Evolutionary conservation across 2,113 vertebrate genomes (phyloP).

Genomic region (Percopsis transmontana): DNA sequence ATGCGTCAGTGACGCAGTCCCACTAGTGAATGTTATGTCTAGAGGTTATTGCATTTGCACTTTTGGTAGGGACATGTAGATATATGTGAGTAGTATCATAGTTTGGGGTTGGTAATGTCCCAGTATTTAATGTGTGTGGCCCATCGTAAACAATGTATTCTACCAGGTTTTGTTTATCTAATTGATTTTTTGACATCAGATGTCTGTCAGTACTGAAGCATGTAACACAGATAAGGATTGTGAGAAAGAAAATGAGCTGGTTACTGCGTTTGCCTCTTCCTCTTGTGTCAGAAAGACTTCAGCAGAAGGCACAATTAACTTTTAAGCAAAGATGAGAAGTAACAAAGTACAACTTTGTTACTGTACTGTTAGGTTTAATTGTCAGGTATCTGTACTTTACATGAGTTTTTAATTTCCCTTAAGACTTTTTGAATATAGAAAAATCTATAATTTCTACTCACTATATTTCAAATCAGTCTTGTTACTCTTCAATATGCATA

Average conservation of each 20-base stretch:
- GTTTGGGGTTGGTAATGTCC: neutral
- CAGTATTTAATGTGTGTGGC: neutral
- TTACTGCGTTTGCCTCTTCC: neutral
- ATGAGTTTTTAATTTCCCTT: too few species aligned
- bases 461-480: too few species aligned
- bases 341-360: too few species aligned
- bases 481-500: too few species aligned
- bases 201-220: constrained; percentile 10
- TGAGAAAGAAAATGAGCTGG: neutral
- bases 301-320: neutral
- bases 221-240: constrained; percentile 23
- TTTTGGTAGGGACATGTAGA: neutral
- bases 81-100: neutral
- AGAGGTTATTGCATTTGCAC: neutral
- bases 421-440: too few species aligned
- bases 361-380: too few species aligned
- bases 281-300: neutral
- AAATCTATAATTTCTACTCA: too few species aligned
- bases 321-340: too few species aligned
- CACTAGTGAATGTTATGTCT: neutral
- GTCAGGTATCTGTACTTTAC: too few species aligned
- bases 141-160: constrained; percentile 5
- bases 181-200: neutral
- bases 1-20: too few species aligned
- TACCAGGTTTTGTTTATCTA: constrained; percentile 7